Base-by-base conservation (phyloP, 2,113 vertebrate genomes). In the Megalops atlanticus region DNA sequence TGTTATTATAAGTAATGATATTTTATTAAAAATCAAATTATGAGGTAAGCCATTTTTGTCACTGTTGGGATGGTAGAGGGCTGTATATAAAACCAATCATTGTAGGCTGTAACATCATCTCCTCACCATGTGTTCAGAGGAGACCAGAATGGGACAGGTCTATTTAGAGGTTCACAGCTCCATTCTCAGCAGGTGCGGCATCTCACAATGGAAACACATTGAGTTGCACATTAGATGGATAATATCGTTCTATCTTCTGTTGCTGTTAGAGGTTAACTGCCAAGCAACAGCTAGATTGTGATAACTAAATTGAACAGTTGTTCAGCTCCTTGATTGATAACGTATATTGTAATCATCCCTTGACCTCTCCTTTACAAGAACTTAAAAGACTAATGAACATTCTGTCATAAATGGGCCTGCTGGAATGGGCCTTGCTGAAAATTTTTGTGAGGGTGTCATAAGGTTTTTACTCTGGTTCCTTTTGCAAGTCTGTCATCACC, bases 121-220 rank as follows among this genome's bases (percentile, higher is more conserved):
- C 79, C 77, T 35, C 81, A 58, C 82, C 83, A 81, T 83, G 74
- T 74, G 82, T 83, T 71, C 49, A 70, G 33, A 81, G 70, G 70
- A 52, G 74, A 36, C 18, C 83, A 54, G 79, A n/a, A 68, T 47
- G 39, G 16, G 27, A 52, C 77, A 76, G 64, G 43, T 73, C 78
- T 85, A 85, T 83, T 86, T 83, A 41, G 74, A 85, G 82, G 47
- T 45, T 7, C 52, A 71, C 80, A 83, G 71, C 33, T 18, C 64
- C 18, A 70, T 3, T 31, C 11, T 78, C 78, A 85, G 80, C 82
- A 69, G 76, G 39, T 79, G 16, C 8, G 54, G 68, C 16, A 11
- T 75, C 76, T 80, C 33, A 77, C 72, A 78, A 72, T 78, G 73
- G 73, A 31, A 79, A 14, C 45, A 27, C 33, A 1, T 54, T 31